Percentiles rank a stretch among this genome's conserved stretches.
These are phyloP conservation scores for Molossus alvarezi DNA, from an alignment of 2,797 vertebrate species.

Conservation along the genomic window DNA sequence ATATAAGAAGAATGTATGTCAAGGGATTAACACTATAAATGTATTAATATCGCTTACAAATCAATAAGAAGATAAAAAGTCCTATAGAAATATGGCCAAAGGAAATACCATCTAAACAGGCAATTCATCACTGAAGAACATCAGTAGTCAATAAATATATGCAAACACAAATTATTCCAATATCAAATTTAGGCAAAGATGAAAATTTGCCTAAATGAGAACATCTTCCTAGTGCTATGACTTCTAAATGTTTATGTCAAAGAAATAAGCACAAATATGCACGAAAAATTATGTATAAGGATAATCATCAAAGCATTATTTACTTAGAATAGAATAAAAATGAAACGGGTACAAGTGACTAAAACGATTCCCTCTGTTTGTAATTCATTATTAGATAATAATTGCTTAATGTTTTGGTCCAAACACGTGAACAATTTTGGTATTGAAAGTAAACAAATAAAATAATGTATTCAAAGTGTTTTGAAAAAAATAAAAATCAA, in stretches of 20 bases:
- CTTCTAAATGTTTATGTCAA: slow-evolving; percentile 8
- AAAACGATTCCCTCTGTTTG: neutral
- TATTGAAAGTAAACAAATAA: slow-evolving; percentile 27
- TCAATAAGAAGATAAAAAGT: slow-evolving; percentile 27
- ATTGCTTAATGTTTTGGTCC: neutral
- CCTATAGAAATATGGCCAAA: neutral
- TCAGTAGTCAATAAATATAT: neutral
- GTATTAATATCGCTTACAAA: neutral
- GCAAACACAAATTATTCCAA: neutral
- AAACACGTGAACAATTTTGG: slow-evolving; percentile 20
- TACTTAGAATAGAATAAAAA: neutral
- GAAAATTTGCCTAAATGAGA: neutral
- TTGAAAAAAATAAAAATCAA: slow-evolving; percentile 8
- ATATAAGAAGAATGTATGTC: neutral
- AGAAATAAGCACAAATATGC: neutral
- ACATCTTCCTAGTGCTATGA: neutral
- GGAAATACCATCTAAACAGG: neutral
- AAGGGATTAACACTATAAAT: neutral
- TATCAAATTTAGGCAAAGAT: slow-evolving; percentile 12
- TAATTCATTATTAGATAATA: neutral
- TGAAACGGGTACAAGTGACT: neutral
- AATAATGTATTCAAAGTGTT: neutral
- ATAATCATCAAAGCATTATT: neutral
- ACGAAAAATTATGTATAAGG: neutral
- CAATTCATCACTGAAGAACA: neutral